A percentile compares a stretch with the other conserved stretches of the same genome.
Conservation (phyloP, 2,888 invertebrate genomes). For the Agrochola lychnidis region DNA sequence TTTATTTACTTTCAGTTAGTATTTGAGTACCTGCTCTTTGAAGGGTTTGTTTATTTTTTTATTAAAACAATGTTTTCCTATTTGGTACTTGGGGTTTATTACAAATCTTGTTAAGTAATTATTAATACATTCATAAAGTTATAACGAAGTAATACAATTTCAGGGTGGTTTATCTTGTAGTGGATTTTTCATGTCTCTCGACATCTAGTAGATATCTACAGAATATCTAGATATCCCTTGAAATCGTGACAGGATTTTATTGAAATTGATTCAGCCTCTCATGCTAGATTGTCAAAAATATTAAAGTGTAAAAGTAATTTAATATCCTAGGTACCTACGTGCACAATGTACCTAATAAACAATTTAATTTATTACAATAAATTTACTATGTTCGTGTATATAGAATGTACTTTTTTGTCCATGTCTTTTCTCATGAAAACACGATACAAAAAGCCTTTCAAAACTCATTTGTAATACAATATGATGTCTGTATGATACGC, state of each 20-base stretch:
- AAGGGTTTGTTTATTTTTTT: background rate
- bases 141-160: background rate
- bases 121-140: background rate
- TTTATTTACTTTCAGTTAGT: background rate
- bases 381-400: too few relatives aligned
- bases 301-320: background rate
- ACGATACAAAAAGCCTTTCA: conserved; percentile 20
- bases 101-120: background rate
- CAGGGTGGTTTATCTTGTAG: background rate
- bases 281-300: background rate
- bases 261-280: background rate
- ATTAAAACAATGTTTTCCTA: background rate
- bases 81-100: background rate
- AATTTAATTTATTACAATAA: background rate
- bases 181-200: background rate
- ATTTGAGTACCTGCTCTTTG: background rate
- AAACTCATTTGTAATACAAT: conserved; percentile 23
- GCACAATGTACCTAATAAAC: background rate
- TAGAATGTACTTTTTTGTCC: too few relatives aligned
- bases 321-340: background rate
- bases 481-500: conserved; percentile 26
- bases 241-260: background rate
- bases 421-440: background rate
- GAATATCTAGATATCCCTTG: background rate
- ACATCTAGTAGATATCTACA: background rate